Base-by-base conservation (phyloP, 1,140 invertebrate species). In the Bombus difficillimus region DNA sequence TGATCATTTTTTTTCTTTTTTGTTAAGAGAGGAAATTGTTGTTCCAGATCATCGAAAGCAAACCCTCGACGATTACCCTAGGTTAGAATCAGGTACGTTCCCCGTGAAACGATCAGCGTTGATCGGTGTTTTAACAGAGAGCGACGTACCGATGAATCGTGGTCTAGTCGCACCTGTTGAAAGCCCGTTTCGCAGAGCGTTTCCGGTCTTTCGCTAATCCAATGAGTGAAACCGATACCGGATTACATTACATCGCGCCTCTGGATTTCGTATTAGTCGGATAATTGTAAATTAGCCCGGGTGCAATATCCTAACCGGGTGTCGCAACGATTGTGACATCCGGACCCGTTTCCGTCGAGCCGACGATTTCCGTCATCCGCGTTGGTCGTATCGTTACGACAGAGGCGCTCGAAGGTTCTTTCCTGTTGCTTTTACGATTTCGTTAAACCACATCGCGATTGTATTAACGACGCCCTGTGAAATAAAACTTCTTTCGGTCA, bases 41-140 rank as follows among this genome's bases (percentile, higher is more conserved):
- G 82, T 95, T 95, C 79, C 93, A 95, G 95, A 95, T 93, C 94
- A 95, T 81, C 88, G 94, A 84, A 95, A 95, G 86, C 95, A 95
- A 91, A 91, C 93, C 43, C 92, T 92, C 89, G 94, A 93, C 80
- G 95, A 95, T 78, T 95, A 93, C 88, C 94, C 94, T 9, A 94
- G 93, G 83, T 81, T 95, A 57, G 95, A 95, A 88, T 94, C 94
- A 92, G 95, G 95, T 95, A 95, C 78, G 93, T 93, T 57, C 22
- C 32, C n/a, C 57, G 8, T 2, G 37, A 28, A 53, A 4, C 47
- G 37, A 39, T 34, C 12, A 13, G n/a, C 68, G 28, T n/a, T 62
- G 28, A n/a, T 62, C 59, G 59, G 28, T n/a, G 32, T 13, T 68
- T 59, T 39, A 43, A 59, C 47, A 43, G 59, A 66, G 13, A 22